These are phyloP conservation scores for Garra rufa DNA, from an alignment of 2,113 vertebrate species.

Conservation along the genomic window DNA sequence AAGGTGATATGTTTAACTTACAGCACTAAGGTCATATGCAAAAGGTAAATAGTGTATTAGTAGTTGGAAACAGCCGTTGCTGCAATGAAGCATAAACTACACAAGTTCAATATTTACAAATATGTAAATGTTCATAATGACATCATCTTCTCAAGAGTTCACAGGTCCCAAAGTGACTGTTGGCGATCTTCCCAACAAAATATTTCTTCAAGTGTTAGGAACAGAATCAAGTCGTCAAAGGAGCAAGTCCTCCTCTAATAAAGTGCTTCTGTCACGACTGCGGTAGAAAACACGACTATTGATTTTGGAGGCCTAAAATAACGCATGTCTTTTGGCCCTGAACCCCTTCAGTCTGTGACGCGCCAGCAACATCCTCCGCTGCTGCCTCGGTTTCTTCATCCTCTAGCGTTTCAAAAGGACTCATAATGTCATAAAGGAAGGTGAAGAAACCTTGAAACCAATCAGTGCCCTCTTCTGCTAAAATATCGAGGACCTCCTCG, in stretches of 20 bases:
- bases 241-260: constrained; percentile 24
- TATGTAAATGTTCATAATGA: constrained; percentile 54
- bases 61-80: neutral
- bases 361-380: constrained; percentile 82
- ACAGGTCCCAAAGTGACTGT: constrained; percentile 21
- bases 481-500: constrained; percentile 97
- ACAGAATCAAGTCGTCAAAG: constrained; percentile 9
- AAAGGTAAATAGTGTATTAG: constrained; percentile 15
- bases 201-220: constrained; percentile 36
- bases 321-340: constrained; percentile 92
- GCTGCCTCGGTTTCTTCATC: constrained; percentile 85
- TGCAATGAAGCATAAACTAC: constrained; percentile 49
- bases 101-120: constrained; percentile 57
- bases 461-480: constrained; percentile 98
- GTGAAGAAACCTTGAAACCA: constrained; percentile 98
- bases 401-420: constrained; percentile 89
- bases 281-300: constrained; percentile 72
- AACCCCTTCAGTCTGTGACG: constrained; percentile 88
- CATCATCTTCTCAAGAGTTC: constrained; percentile 47
- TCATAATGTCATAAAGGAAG: constrained; percentile 97
- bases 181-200: constrained; percentile 13
- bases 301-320: constrained; percentile 96
- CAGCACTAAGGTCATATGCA: neutral
- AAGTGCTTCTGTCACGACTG: constrained; percentile 3
- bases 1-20: neutral